Evolutionary conservation across 2,113 vertebrate species (phyloP), one percentile per base, ranked within the genome.

Genomic region (Menura novaehollandiae): DNA sequence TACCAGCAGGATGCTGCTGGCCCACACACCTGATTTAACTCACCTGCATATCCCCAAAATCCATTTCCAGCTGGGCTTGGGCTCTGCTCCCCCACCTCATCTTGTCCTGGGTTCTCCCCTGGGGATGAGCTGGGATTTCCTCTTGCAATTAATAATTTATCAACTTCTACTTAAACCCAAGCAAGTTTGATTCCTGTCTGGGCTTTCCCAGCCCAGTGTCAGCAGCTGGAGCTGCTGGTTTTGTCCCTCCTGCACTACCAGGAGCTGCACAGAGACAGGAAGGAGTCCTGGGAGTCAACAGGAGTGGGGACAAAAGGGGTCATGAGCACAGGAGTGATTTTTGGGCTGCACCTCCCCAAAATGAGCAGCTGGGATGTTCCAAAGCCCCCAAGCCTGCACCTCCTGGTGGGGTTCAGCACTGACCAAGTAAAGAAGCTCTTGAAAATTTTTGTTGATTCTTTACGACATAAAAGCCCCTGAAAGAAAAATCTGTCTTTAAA

Each of bases 151-250:
- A 63, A 63, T 41, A 21, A 58, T 32, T 24, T 8, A 78, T 33
- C 1, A 10, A 20, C 9, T 66, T 71, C 60, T 69, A 3, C 8
- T 52, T 35, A 16, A 62, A 49, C 41, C 16, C 24, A 32, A 8
- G 3, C 13, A 2, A 2, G 4, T 39, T 12, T 66, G 37, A 32
- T 19, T 51, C 4, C 1, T 5, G 12, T 32, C 58, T 26, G 2
- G 5, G 30, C 24, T 51, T 66, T 56, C 26, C 28, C 14, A 19
- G 46, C 43, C 66, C 49, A 3, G 22, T 7, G 20, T 9, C 49
- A 77, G 90, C 55, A 46, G 49, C 60, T 64, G 73, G 41, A 72
- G 35, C 67, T 71, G 62, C 41, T 41, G 55, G 27, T 6, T 67
- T 51, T 80, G 44, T 24, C 47, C 19, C 37, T 21, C 23, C 27